Evolutionary conservation across 1,140 invertebrate genomes (phyloP).

Genomic region (Littorina saxatilis): DNA sequence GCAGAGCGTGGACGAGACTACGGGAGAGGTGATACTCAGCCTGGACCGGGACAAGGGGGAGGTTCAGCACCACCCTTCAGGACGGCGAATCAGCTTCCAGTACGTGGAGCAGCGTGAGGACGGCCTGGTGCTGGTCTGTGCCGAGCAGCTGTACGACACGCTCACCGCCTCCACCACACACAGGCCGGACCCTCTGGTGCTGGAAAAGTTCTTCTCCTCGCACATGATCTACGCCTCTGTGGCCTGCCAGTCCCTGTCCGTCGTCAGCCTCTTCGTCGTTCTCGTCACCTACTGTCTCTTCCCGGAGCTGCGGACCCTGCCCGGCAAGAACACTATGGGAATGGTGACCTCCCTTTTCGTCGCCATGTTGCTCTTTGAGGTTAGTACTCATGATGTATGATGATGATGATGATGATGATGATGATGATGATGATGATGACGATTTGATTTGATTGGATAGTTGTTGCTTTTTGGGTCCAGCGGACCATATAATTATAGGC

Average conservation of each 20-base stretch:
- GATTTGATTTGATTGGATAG: too few species aligned
- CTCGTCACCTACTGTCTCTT: slow-evolving; percentile 30
- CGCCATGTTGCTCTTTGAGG: background rate
- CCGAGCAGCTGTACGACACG: background rate
- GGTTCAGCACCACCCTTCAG: background rate
- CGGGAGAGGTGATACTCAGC: background rate
- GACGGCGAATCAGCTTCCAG: background rate
- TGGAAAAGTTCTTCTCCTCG: background rate
- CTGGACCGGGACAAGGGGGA: background rate
- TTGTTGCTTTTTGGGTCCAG: too few species aligned
- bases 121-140: slow-evolving; percentile 5
- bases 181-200: background rate
- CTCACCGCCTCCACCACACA: background rate
- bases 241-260: slow-evolving; percentile 14
- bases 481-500: too few species aligned
- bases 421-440: too few species aligned
- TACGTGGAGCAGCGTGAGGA: background rate
- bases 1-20: background rate
- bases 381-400: too few species aligned
- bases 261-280: background rate
- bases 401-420: too few species aligned
- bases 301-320: slow-evolving; percentile 4
- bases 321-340: slow-evolving; percentile 28
- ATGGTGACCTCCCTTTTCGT: background rate
- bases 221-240: background rate